Evolutionary conservation across 2,888 invertebrate species (phyloP).

Genomic region (Drosophila borborema): DNA sequence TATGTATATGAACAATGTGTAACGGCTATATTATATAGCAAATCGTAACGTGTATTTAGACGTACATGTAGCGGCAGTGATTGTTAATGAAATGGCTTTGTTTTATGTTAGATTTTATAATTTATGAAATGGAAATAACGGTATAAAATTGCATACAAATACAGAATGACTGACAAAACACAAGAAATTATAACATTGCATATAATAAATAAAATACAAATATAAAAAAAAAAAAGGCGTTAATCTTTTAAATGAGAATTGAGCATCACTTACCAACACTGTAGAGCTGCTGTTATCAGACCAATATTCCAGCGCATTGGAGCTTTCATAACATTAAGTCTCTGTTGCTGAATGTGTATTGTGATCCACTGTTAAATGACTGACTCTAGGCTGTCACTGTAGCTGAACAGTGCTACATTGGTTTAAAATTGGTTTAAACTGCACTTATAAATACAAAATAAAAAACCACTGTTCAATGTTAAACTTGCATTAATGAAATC

Average conservation of each 20-base stretch:
- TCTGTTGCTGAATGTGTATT: background rate
- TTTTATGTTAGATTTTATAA: constrained; percentile 82
- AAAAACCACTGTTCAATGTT: background rate
- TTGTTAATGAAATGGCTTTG: constrained; percentile 83
- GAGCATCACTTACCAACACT: constrained; percentile 3
- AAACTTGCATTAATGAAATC: background rate
- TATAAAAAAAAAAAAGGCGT: constrained; percentile 59
- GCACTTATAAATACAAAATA: background rate
- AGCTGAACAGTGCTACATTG: background rate
- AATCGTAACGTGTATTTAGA: constrained; percentile 72
- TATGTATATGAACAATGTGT: constrained; percentile 70
- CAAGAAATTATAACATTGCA: constrained; percentile 79
- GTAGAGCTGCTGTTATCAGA: background rate
- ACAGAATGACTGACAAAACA: constrained; percentile 84
- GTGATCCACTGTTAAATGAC: background rate
- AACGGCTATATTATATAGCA: constrained; percentile 54
- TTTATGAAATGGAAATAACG: constrained; percentile 69
- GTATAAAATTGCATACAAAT: constrained; percentile 76
- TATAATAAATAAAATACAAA: constrained; percentile 79
- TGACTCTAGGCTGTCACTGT: background rate
- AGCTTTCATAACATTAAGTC: too few relatives aligned
- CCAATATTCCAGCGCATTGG: background rate
- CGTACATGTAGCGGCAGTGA: constrained; percentile 82
- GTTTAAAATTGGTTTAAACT: background rate
- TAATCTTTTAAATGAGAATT: background rate